phyloP scores from a whole-genome alignment of 2,113 vertebrate genomes.

The Hippolais icterina region DNA sequence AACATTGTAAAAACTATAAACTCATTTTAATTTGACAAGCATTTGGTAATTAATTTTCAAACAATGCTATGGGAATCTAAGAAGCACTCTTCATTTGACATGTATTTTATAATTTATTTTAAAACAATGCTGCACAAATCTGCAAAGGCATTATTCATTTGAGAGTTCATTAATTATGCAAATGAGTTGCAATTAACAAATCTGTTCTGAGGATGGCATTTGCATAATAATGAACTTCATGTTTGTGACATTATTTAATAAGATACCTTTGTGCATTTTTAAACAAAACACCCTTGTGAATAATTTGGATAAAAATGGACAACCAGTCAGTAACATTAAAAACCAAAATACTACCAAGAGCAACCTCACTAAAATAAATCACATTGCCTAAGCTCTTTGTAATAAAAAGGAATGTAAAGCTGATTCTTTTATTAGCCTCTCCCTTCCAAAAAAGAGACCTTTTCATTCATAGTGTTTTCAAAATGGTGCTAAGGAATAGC shows the following conservation, averaged over 20 bases:
- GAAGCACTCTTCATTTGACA: slow-evolving; percentile 82
- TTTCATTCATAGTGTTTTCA: slow-evolving; percentile 34
- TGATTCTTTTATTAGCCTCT: slow-evolving; percentile 39
- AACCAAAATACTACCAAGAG: slow-evolving; percentile 30
- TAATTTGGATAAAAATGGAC: slow-evolving; percentile 68
- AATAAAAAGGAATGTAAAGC: slow-evolving; percentile 50
- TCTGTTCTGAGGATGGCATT: slow-evolving; percentile 88
- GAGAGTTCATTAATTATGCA: slow-evolving; percentile 97
- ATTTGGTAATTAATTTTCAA: slow-evolving; percentile 84
- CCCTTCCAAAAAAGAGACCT: slow-evolving; percentile 26
- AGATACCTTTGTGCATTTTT: slow-evolving; percentile 86
- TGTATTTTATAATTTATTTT: slow-evolving; percentile 93
- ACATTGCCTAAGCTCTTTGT: slow-evolving; percentile 26
- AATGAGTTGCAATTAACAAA: slow-evolving; percentile 95
- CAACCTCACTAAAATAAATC: slow-evolving; percentile 54
- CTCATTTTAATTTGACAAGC: slow-evolving; percentile 83
- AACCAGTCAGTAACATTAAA: slow-evolving; percentile 56
- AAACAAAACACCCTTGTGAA: slow-evolving; percentile 75
- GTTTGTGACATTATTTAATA: slow-evolving; percentile 91
- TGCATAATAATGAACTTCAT: slow-evolving; percentile 93
- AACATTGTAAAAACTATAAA: slow-evolving; percentile 78
- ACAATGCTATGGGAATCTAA: slow-evolving; percentile 79
- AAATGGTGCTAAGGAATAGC: not conserved
- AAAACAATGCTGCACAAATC: slow-evolving; percentile 87
- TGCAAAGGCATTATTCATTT: slow-evolving; percentile 91